Evolutionary conservation across 2,888 invertebrate genomes (phyloP).

Genomic region (Tetranychus piercei): DNA sequence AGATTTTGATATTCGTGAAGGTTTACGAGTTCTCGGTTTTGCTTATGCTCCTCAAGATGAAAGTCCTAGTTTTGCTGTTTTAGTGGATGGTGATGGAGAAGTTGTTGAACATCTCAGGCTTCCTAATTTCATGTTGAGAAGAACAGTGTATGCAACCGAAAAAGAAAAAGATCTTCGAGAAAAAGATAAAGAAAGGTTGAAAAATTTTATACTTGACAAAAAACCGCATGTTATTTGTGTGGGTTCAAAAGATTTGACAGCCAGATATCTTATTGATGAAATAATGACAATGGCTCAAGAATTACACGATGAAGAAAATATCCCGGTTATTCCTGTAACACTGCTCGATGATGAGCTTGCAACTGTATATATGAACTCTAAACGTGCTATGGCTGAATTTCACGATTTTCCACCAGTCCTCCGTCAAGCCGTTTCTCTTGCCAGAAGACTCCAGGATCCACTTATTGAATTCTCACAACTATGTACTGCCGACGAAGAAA

Average conservation of each 20-base stretch:
- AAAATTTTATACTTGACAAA: conserved; percentile 65
- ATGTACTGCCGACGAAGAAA: conserved; percentile 88
- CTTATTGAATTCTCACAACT: conserved; percentile 86
- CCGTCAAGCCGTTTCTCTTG: conserved; percentile 79
- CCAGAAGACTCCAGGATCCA: conserved; percentile 80
- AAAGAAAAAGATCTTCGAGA: conserved; percentile 33
- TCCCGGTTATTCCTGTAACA: conserved; percentile 65
- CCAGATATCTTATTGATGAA: conserved; percentile 58
- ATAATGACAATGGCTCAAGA: conserved; percentile 52
- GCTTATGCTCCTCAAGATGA: conserved; percentile 55
- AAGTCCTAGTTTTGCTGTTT: conserved; percentile 61
- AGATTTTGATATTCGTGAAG: conserved; percentile 68
- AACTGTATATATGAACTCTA: conserved; percentile 73
- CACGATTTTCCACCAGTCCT: conserved; percentile 76
- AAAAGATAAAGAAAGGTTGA: conserved; percentile 47
- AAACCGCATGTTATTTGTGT: conserved; percentile 84
- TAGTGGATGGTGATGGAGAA: conserved; percentile 73
- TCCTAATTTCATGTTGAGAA: conserved; percentile 49
- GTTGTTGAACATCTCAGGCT: conserved; percentile 74
- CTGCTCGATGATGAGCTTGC: conserved; percentile 83
- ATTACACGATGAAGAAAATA: conserved; percentile 57
- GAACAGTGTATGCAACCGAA: conserved; percentile 13
- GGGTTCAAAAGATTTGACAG: conserved; percentile 75
- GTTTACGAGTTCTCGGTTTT: conserved; percentile 65
- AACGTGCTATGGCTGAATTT: conserved; percentile 67